Conservation (phyloP, 2,888 invertebrate species). For the Trileptium ribeirensis region DNA sequence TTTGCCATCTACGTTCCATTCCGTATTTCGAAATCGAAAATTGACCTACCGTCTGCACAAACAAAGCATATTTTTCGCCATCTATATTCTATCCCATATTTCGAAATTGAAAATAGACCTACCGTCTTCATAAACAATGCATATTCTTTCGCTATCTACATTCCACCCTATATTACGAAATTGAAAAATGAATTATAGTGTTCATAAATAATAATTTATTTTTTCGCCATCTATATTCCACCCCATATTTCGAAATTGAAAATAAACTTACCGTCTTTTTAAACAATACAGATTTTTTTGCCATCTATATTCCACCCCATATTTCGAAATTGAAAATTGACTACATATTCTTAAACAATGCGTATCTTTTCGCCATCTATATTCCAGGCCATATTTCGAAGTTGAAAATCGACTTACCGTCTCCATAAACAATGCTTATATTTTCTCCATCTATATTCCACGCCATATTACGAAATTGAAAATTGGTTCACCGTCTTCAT, state of each 20-base stretch:
- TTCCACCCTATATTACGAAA: no score
- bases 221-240: slow-evolving; percentile 94
- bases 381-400: no score
- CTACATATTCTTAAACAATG: slow-evolving; percentile 98
- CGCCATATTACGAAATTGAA: no score
- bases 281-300: slow-evolving; percentile 92
- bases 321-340: no score
- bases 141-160: slow-evolving; percentile 88
- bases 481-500: slow-evolving; percentile 98
- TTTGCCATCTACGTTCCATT: slow-evolving; percentile 94
- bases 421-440: slow-evolving; percentile 97
- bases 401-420: no score
- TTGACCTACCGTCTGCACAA: slow-evolving; percentile 96
- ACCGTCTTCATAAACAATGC: slow-evolving; percentile 97
- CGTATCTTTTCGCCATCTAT: slow-evolving; percentile 92
- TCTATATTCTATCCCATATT: slow-evolving; percentile 97
- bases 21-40: slow-evolving; percentile 89
- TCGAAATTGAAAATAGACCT: no score
- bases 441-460: slow-evolving; percentile 94
- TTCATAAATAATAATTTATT: slow-evolving; percentile 99
- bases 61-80: slow-evolving; percentile 94
- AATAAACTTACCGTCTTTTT: slow-evolving; percentile 94
- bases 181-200: slow-evolving; percentile 78
- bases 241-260: slow-evolving; percentile 90
- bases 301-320: slow-evolving; percentile 99